These are phyloP conservation scores for Echinarachnius parma DNA, from an alignment of 53 echinoderm and acorn worm species.

Conservation along the genomic window DNA sequence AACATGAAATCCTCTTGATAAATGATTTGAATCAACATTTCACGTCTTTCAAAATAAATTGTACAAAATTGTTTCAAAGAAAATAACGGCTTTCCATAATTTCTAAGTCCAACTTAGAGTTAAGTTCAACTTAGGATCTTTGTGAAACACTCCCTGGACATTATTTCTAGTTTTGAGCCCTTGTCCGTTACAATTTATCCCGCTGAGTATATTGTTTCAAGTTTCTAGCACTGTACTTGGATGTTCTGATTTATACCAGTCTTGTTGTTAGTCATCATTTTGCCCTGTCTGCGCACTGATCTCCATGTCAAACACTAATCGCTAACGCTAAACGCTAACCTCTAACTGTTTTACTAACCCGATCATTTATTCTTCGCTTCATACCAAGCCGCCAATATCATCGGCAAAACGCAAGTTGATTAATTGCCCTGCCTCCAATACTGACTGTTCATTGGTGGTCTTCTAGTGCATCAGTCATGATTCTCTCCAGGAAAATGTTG, in stretches of 20 bases:
- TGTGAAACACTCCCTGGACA: neutral
- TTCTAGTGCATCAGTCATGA: slow-evolving; percentile 52
- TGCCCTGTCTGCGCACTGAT: neutral
- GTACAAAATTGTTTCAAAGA: no score
- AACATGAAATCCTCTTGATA: no score
- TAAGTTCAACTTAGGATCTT: no score
- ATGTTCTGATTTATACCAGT: neutral
- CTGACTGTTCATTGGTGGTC: neutral
- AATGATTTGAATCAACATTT: no score
- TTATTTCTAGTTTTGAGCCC: neutral
- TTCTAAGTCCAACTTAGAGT: no score
- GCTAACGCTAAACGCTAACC: no score
- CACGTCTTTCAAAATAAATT: no score
- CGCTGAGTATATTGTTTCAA: neutral
- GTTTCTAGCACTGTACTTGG: neutral
- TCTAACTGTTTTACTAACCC: neutral
- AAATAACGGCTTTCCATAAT: no score
- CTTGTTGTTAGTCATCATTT: neutral
- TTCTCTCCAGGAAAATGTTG: slow-evolving; percentile 52
- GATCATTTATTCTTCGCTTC: neutral
- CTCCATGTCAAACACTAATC: neutral
- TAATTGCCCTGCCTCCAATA: neutral
- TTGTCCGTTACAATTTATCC: neutral
- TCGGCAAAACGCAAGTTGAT: neutral
- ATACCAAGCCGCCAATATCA: neutral